phyloP scores from a whole-genome alignment of 2,113 vertebrate species.

The Saiga tatarica region DNA sequence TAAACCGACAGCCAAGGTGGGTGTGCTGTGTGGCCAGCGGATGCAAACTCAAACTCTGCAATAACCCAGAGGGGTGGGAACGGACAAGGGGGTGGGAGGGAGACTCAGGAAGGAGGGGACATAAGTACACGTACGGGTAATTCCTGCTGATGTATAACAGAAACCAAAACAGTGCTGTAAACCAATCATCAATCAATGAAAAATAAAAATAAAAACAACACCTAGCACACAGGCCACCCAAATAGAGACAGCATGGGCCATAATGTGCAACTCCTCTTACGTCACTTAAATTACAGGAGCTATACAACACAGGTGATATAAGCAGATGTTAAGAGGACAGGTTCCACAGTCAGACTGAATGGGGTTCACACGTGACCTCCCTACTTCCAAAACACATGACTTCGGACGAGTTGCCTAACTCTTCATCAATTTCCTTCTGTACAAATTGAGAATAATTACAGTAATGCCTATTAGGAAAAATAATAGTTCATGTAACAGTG shows the following conservation, averaged over 20 bases:
- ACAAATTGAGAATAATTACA: background rate
- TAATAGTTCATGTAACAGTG: no score
- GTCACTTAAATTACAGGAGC: background rate
- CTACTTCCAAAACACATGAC: background rate
- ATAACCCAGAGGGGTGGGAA: background rate
- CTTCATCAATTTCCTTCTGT: background rate
- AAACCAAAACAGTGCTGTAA: background rate
- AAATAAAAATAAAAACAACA: background rate
- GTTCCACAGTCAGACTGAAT: background rate
- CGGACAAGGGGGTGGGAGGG: background rate
- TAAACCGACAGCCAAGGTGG: background rate
- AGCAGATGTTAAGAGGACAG: background rate
- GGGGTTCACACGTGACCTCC: background rate
- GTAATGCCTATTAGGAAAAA: background rate
- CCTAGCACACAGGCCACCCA: background rate
- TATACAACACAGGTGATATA: background rate
- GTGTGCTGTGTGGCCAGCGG: background rate
- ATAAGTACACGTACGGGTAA: accelerated
- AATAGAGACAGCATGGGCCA: background rate
- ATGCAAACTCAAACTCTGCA: background rate
- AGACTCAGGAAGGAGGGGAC: background rate
- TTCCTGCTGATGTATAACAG: background rate
- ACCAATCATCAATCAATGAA: background rate
- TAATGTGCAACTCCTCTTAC: background rate
- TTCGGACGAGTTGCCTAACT: background rate